Conservation (phyloP, 64 coral and sea anemone genomes). For the Hydrozoanthus tunicans region DNA sequence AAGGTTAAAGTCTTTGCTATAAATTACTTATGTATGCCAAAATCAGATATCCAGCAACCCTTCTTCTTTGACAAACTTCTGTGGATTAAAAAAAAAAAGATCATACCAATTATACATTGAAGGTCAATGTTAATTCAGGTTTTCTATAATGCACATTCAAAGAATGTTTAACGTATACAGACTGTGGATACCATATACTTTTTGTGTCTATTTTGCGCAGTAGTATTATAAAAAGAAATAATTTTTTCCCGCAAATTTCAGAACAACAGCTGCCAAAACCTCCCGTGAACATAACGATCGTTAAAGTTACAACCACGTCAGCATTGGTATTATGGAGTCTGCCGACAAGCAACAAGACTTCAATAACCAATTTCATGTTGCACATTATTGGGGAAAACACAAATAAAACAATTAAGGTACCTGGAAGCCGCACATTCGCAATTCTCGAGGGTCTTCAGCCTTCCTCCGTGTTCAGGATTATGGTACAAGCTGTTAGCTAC, state of each 20-base stretch:
- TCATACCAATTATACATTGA: too few relatives aligned
- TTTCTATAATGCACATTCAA: too few relatives aligned
- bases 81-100: too few relatives aligned
- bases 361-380: not conserved
- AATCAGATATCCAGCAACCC: too few relatives aligned
- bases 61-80: too few relatives aligned
- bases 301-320: not conserved
- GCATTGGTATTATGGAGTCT: not conserved
- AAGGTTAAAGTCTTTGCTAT: too few relatives aligned
- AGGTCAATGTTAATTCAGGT: too few relatives aligned
- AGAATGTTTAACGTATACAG: too few relatives aligned
- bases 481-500: not conserved
- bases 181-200: too few relatives aligned
- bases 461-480: not conserved
- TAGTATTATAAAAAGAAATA: too few relatives aligned
- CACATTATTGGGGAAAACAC: not conserved
- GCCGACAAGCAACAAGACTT: not conserved
- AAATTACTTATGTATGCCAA: too few relatives aligned
- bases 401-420: not conserved
- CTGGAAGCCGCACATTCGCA: not conserved
- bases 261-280: not conserved
- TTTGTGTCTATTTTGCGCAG: too few relatives aligned
- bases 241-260: not conserved
- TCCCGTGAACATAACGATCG: not conserved
- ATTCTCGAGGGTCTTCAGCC: not conserved